Percentiles rank a stretch among this genome's conserved stretches.
Evolutionary conservation across 37 sponge, comb jelly and placozoan species (phyloP).

Genomic region (Chondrosia reniformis): DNA sequence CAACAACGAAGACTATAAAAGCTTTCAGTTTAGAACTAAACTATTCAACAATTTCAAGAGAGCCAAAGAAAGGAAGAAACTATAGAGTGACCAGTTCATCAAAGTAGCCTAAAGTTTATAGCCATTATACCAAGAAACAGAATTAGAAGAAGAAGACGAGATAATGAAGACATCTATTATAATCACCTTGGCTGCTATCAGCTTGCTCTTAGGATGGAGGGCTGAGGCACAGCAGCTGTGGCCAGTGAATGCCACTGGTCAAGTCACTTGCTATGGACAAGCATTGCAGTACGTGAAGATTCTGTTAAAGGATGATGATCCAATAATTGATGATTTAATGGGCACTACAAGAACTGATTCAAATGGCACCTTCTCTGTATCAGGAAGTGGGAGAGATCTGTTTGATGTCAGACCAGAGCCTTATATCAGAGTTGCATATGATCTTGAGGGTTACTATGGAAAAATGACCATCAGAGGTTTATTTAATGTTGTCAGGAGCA

Average conservation of each 20-base stretch:
- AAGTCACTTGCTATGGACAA: neutral
- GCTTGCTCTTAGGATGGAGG: too few species aligned
- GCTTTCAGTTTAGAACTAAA: too few species aligned
- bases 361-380: neutral
- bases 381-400: neutral
- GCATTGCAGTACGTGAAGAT: neutral
- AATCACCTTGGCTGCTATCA: too few species aligned
- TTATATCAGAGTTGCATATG: constrained; percentile 1
- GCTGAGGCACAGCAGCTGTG: too few species aligned
- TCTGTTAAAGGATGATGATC: neutral
- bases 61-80: too few species aligned
- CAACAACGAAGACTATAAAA: too few species aligned
- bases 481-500: neutral
- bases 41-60: too few species aligned
- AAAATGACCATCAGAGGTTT: neutral
- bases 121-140: too few species aligned
- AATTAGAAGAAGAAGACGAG: too few species aligned
- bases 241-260: constrained; percentile 8
- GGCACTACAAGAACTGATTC: neutral
- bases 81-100: too few species aligned
- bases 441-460: neutral
- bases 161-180: too few species aligned
- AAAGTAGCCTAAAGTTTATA: too few species aligned
- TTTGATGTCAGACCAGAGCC: constrained; percentile 3
- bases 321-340: neutral